A percentile compares a stretch with the other conserved stretches of the same genome.
Conservation (phyloP, 2,888 invertebrate species). For the Aelia acuminata region DNA sequence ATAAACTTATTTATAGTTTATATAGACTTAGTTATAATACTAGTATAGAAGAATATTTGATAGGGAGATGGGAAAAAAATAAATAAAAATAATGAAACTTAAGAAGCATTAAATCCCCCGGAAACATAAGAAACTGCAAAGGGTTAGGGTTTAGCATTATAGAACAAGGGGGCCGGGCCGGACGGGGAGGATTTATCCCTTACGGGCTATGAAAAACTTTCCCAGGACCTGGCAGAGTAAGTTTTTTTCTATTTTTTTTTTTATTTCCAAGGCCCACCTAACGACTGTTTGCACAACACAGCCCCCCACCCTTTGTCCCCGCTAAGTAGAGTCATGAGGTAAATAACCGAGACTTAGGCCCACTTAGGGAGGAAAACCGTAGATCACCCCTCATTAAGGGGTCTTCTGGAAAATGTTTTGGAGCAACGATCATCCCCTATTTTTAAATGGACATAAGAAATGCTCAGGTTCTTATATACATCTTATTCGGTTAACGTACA, state of each 20-base stretch:
- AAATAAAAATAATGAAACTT: too few relatives aligned
- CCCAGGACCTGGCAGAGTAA: background rate
- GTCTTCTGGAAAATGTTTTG: background rate
- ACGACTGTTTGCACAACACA: constrained; percentile 48
- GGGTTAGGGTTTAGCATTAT: background rate
- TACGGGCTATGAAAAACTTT: constrained; percentile 16
- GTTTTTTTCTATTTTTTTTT: constrained; percentile 3
- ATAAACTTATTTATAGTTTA: too few relatives aligned
- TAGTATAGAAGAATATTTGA: too few relatives aligned
- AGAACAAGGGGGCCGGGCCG: constrained; percentile 1
- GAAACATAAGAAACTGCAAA: constrained; percentile 12
- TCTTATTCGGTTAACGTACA: too few relatives aligned
- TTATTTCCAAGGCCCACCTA: background rate
- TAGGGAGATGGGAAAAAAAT: too few relatives aligned
- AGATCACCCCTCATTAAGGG: background rate
- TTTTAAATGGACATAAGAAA: background rate
- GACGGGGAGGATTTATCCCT: background rate
- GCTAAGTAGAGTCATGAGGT: background rate
- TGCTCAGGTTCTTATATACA: too few relatives aligned
- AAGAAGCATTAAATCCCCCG: too few relatives aligned
- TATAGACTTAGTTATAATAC: too few relatives aligned
- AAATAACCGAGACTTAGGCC: background rate
- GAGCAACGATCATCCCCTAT: background rate
- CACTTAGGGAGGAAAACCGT: background rate
- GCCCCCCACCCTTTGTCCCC: background rate